phyloP scores from a whole-genome alignment of 1,140 invertebrate species.

The Leptoteleia sp. region DNA sequence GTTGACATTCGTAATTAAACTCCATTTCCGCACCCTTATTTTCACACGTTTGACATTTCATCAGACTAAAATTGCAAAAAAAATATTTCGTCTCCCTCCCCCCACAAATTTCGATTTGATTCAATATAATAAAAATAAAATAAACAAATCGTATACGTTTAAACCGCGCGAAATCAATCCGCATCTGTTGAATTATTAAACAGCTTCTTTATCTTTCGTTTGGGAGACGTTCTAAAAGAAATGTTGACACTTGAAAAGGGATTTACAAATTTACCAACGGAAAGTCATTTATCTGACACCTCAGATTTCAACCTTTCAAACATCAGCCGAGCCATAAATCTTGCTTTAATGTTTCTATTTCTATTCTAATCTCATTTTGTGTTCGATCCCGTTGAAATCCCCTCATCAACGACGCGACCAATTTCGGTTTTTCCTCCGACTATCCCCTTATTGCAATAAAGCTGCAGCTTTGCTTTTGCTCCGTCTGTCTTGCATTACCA shows the following conservation, averaged over 20 bases:
- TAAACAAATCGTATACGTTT: no score
- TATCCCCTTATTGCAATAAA: conserved; percentile 32
- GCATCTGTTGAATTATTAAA: no score
- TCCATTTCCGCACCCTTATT: conserved; percentile 4
- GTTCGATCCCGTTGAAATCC: conserved; percentile 31
- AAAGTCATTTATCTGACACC: not conserved
- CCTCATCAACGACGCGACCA: conserved; percentile 34
- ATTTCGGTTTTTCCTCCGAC: conserved; percentile 25
- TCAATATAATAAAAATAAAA: no score
- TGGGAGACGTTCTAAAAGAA: not conserved
- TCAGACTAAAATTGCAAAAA: no score
- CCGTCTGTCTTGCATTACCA: conserved; percentile 10
- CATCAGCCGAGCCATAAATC: not conserved
- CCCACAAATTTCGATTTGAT: no score
- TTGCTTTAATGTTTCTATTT: conserved; percentile 34
- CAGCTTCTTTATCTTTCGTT: no score
- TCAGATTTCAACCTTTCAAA: conserved; percentile 7
- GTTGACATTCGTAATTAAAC: not conserved
- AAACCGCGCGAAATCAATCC: no score
- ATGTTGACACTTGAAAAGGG: not conserved
- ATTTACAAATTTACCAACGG: not conserved
- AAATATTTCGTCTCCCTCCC: no score
- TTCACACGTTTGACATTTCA: no score
- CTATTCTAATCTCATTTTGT: conserved; percentile 48
- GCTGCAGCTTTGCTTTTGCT: conserved; percentile 21